These are phyloP conservation scores for Drosophila navojoa DNA, from an alignment of 1,140 invertebrate genomes.

Conservation along the genomic window DNA sequence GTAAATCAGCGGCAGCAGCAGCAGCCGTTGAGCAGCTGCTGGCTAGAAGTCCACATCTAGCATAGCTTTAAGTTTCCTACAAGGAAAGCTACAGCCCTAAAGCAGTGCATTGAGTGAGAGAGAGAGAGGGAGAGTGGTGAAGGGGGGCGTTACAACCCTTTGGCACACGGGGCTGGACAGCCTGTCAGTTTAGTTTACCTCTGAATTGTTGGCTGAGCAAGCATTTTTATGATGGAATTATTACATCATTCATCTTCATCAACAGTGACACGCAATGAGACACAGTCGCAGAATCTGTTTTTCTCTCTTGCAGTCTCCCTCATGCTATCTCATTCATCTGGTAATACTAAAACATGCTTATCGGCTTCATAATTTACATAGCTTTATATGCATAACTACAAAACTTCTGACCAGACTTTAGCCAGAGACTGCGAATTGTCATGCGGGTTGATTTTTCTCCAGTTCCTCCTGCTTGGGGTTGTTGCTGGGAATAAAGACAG, in stretches of 20 bases:
- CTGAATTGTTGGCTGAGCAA: constrained; percentile 36
- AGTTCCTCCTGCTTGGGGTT: constrained; percentile 23
- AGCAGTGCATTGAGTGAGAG: neutral
- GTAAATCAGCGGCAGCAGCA: constrained; percentile 39
- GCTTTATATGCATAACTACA: constrained; percentile 1
- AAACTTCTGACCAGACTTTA: constrained; percentile 26
- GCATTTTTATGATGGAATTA: constrained; percentile 81
- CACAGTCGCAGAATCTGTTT: constrained; percentile 2
- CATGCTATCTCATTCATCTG: neutral
- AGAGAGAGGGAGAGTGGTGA: neutral
- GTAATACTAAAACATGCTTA: constrained; percentile 57
- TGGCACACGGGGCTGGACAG: constrained; percentile 38
- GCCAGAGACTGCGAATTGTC: constrained; percentile 45
- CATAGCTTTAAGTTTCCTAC: constrained; percentile 56
- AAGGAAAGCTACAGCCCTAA: constrained; percentile 5
- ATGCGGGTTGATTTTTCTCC: constrained; percentile 44
- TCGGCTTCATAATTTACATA: constrained; percentile 57
- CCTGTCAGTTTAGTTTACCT: constrained; percentile 47
- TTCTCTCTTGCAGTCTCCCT: neutral
- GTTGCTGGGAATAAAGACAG: constrained; percentile 46
- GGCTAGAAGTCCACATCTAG: constrained; percentile 29
- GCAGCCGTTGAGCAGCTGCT: constrained; percentile 30
- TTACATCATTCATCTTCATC: constrained; percentile 82
- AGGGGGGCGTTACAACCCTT: constrained; percentile 59
- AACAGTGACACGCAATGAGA: constrained; percentile 56